phyloP scores from a whole-genome alignment of 2,888 invertebrate genomes.

The Scaptomyza tumidula region DNA sequence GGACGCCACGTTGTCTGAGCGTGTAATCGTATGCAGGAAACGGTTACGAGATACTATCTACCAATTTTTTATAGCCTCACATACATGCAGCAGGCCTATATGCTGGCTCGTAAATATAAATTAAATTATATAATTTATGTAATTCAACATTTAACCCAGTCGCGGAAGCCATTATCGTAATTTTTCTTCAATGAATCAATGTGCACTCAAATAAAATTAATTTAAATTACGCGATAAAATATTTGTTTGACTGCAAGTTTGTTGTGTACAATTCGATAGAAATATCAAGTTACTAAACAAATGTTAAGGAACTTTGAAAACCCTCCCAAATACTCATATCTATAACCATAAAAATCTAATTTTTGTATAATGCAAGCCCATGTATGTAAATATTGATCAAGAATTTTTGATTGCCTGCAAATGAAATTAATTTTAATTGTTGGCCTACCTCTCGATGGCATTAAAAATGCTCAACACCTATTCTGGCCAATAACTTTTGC shows the following conservation, averaged over 20 bases:
- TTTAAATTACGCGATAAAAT: conserved; percentile 46
- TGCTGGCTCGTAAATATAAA: conserved; percentile 70
- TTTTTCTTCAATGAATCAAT: conserved; percentile 52
- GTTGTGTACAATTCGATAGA: not conserved
- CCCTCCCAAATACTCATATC: not conserved
- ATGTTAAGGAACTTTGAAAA: not conserved
- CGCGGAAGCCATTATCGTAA: conserved; percentile 76
- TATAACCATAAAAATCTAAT: not conserved
- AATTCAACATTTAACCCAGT: conserved; percentile 61
- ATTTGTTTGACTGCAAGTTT: not conserved
- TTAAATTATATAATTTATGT: conserved; percentile 76
- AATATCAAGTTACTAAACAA: not conserved
- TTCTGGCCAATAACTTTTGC: conserved; percentile 64
- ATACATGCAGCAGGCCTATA: conserved; percentile 25
- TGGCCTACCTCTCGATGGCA: conserved; percentile 9
- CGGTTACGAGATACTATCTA: conserved; percentile 58
- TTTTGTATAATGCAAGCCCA: not conserved
- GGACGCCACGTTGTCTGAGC: conserved; percentile 66
- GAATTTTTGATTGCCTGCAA: conserved; percentile 26
- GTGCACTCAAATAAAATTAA: conserved; percentile 52
- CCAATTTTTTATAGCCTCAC: conserved; percentile 57
- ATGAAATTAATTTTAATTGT: conserved; percentile 49
- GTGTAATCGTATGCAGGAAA: conserved; percentile 64
- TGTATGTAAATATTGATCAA: conserved; percentile 22
- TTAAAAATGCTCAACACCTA: conserved; percentile 61